Evolutionary conservation across 2,888 invertebrate species (phyloP), one percentile per base, ranked within the genome.

Genomic region (Itoplectis maculator): DNA sequence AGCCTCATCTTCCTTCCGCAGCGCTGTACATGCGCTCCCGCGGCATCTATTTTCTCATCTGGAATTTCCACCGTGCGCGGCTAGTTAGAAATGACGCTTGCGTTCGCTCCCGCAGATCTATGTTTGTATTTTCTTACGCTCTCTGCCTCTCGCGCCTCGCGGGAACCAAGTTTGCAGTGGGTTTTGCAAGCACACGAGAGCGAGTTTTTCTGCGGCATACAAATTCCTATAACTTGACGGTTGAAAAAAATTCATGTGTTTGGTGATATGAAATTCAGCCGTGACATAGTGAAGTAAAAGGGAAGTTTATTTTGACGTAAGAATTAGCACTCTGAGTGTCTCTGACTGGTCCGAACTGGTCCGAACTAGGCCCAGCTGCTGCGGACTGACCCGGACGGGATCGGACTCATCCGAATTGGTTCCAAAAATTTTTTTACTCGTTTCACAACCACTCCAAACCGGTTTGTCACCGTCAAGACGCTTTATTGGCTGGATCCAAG

Each of bases 41-140:
- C 78, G n/a, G 73, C 56, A 54, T 69, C 77, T 69, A 73, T 81
- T 77, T 81, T 74, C 45, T 42, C 72, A 23, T 37, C 56, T 45
- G 63, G 61, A 81, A 61, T 81, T 81, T 65, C 81, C 42, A 73
- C 77, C 37, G 47, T 69, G 29, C 29, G 65, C 29, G 65, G 56
- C 51, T 81, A 73, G 63, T 54, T 77, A 49, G 76, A 77, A 81
- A 42, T 68, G 68, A n/a, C 7, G 72, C 51, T 61, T 63, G 40
- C 47, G 68, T 63, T 63, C 69, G 70, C 40, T 40, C 63, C 37
- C 42, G 18, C 35, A 9, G 40, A 49, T 35, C n/a, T 65, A 72
- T 40, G 49, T 35, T 15, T 66, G 51, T 68, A 61, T 73, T 68
- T 68, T 66, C 15, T 63, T 35, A 51, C 42, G 69, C 49, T 15